Percentiles rank a stretch among this genome's conserved stretches.
These are phyloP conservation scores for Thelaira solivaga DNA, from an alignment of 2,888 invertebrate genomes.

Conservation along the genomic window DNA sequence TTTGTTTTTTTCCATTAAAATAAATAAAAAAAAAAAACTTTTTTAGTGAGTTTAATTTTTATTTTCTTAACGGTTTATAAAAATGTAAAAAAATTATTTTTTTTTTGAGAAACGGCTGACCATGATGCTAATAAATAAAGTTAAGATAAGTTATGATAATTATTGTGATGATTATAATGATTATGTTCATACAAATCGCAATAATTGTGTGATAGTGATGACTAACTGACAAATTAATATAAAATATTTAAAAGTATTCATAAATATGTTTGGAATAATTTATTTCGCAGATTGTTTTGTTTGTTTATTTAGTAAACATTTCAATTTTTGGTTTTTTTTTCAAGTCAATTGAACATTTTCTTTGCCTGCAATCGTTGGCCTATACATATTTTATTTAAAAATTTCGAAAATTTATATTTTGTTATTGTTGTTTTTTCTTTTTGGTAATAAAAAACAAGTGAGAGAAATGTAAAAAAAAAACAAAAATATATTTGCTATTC, in stretches of 20 bases:
- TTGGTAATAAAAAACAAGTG: neutral
- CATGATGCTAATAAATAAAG: neutral
- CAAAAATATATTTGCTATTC: no score
- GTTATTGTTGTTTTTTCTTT: neutral
- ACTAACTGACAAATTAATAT: slow-evolving; percentile 52
- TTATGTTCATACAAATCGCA: slow-evolving; percentile 11
- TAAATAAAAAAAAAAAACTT: slow-evolving; percentile 2
- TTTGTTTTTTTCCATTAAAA: slow-evolving; percentile 32
- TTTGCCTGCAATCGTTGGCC: neutral
- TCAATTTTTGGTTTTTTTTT: neutral
- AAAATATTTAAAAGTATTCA: slow-evolving; percentile 51
- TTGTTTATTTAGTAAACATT: slow-evolving; percentile 12
- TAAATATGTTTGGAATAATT: slow-evolving; percentile 29
- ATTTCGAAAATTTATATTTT: no score
- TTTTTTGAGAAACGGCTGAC: slow-evolving; percentile 28
- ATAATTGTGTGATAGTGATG: slow-evolving; percentile 29
- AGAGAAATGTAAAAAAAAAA: neutral
- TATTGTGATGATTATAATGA: no score
- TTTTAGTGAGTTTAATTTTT: slow-evolving; percentile 8
- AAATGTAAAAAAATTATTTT: slow-evolving; percentile 28
- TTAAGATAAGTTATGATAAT: neutral
- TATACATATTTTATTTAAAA: no score
- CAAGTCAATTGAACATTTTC: slow-evolving; percentile 5
- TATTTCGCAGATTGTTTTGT: slow-evolving; percentile 15
- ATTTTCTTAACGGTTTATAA: slow-evolving; percentile 3